phyloP scores from a whole-genome alignment of 2,113 vertebrate species.

The Isurus oxyrinchus region DNA sequence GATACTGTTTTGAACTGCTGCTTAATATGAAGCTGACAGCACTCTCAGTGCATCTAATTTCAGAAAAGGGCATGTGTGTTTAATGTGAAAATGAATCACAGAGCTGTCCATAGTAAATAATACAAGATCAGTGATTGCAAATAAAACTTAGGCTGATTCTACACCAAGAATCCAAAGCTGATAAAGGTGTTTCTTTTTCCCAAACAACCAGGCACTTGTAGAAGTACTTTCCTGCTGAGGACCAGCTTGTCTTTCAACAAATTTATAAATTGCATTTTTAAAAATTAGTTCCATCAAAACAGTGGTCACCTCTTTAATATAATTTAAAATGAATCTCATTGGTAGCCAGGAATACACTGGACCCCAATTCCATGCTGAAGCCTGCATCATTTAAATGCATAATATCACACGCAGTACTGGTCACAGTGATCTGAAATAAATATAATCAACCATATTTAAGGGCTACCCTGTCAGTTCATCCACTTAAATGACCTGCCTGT shows the following conservation, averaged over 20 bases:
- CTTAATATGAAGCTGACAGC: neutral
- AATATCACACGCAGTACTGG: neutral
- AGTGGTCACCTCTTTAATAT: neutral
- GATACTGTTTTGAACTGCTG: slow-evolving; percentile 17
- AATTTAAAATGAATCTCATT: neutral
- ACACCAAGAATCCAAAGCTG: neutral
- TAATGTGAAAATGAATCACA: slow-evolving; percentile 26
- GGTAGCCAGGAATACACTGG: too few species aligned
- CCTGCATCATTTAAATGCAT: neutral
- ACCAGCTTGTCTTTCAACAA: neutral
- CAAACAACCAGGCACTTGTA: neutral
- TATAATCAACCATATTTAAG: neutral
- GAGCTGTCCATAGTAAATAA: slow-evolving; percentile 17
- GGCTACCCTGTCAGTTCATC: neutral
- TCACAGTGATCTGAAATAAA: neutral
- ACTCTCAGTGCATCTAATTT: neutral
- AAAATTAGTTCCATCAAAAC: neutral
- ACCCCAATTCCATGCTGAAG: neutral
- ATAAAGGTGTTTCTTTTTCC: neutral
- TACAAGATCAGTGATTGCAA: slow-evolving; percentile 20
- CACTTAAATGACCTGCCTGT: slow-evolving; percentile 17
- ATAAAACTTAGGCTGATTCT: neutral
- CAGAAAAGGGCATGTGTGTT: neutral
- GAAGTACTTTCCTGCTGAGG: neutral
- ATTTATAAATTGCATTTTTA: neutral